Base-by-base conservation (phyloP, 2,113 vertebrate species). In the Engystomops pustulosus region DNA sequence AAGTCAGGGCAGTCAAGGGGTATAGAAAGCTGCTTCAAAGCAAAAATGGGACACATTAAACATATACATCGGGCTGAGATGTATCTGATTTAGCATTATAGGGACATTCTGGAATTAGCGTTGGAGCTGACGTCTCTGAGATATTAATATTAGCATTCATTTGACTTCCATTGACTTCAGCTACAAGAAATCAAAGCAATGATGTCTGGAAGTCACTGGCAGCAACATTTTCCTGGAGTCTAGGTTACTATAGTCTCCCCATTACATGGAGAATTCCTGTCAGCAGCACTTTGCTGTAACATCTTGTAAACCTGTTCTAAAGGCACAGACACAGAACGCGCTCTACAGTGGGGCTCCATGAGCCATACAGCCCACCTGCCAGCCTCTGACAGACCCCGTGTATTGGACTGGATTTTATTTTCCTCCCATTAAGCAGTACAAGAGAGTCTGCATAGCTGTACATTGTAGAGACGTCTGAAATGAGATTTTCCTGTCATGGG, bases 101-200 rank as follows among this genome's bases (percentile, higher is more conserved):
- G 41, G 38, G 36, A 71, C 25, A 47, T 74, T 30, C 70, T 18
- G 70, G 44, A 27, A 47, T 74, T 47, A 47, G 3, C 49, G 5
- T 18, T 47, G 45, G 12, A 49, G 25, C 5, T 9, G 23, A 17
- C 18, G 17, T 74, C 70, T 15, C 30, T n/a, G 30, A 30, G 58
- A 23, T 55, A 82, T 70, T 90, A 89, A 87, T 25, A 10, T 6
- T 67, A 77, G 85, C 62, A 65, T 88, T 47, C 18, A 2, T 89
- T 87, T 87, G 86, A 85, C 81, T 88, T 51, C 0, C 44, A 23
- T 68, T 68, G 11, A 68, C 15, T 67, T 27, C 18, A 20, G 44
- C 38, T 9, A 7, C 62, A 34, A 49, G 78, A 49, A 49, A 67
- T 80, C 25, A 68, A 49, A 80, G 18, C 45, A 80, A 25, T 69